Base-by-base conservation (phyloP, 2,888 invertebrate species). In the Stratiomys singularior region DNA sequence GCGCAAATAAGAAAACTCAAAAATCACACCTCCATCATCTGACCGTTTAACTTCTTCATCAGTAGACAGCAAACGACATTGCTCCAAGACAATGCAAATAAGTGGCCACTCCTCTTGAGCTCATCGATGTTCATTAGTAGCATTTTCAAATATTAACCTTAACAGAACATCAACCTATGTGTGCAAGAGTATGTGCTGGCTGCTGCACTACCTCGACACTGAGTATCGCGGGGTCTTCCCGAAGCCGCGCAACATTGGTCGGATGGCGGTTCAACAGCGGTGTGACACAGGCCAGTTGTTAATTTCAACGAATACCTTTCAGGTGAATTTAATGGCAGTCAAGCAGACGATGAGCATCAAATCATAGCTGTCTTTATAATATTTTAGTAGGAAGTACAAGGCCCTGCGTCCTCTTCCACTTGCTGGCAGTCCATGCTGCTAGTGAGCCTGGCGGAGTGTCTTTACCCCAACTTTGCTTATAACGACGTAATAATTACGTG, bases 401-500 rank as follows among this genome's bases (percentile, higher is more conserved):
- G 3, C 3, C 37, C 37, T 9, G 9, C 9, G 37, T 37, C 60
- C 60, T 23, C 60, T 25, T 1, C 9, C 25, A 23, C 60, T 23
- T 23, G 25, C 23, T 15, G 7, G 18, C n/a, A 15, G 7, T 18
- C 15, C n/a, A 15, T 13, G 52, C 15, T 15, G 18, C 15, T 52
- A 52, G n/a, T 18, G 15, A 52, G n/a, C 52, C 3, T 52, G 52
- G n/a, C 52, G 15, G 15, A 13, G 52, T 52, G 25, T 60, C 58
- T 13, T 52, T 30, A 30, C 30, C 28, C 64, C 28, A 30, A 4
- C 23, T 58, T 60, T 23, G 21, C 44, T 37, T 37, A 58, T 74
- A 74, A 74, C 74, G 74, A 74, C 60, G 74, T 74, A 74, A 74
- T 74, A 74, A 74, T 74, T 74, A 74, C 74, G 37, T 74, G 74